A percentile compares a stretch with the other conserved stretches of the same genome.
Conservation (phyloP, 2,797 vertebrate species). For the Syngnathus rostellatus region DNA sequence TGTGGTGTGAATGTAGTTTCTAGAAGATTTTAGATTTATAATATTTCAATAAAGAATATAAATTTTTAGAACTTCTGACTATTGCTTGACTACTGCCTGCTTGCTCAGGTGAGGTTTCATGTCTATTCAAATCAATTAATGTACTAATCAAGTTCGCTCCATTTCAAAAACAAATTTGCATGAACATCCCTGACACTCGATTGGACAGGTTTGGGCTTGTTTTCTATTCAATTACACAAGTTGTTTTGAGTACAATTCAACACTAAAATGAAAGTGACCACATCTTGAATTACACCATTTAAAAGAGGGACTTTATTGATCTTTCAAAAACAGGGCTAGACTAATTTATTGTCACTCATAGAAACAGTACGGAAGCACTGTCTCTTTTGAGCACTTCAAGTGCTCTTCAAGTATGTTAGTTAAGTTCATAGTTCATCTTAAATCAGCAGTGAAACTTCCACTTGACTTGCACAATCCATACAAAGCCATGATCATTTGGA, state of each 20-base stretch:
- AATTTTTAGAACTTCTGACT: neutral
- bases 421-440: slow-evolving; percentile 63
- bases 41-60: too few species aligned
- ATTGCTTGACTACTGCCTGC: neutral
- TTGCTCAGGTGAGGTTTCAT: too few species aligned
- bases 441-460: slow-evolving; percentile 38
- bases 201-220: neutral
- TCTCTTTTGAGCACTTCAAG: slow-evolving; percentile 83
- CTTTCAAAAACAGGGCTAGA: slow-evolving; percentile 78
- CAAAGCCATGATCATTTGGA: neutral
- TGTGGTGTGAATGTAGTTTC: slow-evolving; percentile 13
- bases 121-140: too few species aligned
- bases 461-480: neutral
- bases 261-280: neutral
- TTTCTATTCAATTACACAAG: neutral
- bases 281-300: slow-evolving; percentile 52
- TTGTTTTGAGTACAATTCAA: neutral
- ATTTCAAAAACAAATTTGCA: too few species aligned
- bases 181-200: too few species aligned
- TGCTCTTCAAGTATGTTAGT: slow-evolving; percentile 97
- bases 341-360: slow-evolving; percentile 78
- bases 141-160: too few species aligned
- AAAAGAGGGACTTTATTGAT: slow-evolving; percentile 81
- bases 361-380: slow-evolving; percentile 98
- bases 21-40: slow-evolving; percentile 11